Conservation (phyloP, 1,140 invertebrate species). For the Euura saliciscinereae region DNA sequence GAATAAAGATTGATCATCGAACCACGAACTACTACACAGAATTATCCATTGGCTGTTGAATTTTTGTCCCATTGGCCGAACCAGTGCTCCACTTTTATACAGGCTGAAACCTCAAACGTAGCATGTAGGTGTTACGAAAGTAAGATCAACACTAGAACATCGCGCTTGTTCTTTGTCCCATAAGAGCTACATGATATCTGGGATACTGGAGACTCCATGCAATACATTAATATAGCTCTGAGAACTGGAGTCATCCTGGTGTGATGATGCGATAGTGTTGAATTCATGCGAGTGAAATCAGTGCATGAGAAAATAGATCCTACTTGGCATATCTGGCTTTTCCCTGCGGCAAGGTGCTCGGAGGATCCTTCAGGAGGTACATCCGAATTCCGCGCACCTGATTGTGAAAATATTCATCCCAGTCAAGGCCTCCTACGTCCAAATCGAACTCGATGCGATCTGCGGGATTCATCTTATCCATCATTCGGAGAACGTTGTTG, state of each 20-base stretch:
- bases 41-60: too few relatives aligned
- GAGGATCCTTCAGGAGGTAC: constrained; percentile 61
- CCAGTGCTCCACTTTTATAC: too few relatives aligned
- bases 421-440: constrained; percentile 51
- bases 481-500: constrained; percentile 60
- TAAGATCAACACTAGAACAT: too few relatives aligned
- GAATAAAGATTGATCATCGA: neutral
- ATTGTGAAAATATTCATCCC: constrained; percentile 53
- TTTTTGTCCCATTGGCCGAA: too few relatives aligned
- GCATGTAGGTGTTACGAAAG: too few relatives aligned
- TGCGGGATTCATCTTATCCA: constrained; percentile 49
- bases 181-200: too few relatives aligned
- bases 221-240: neutral
- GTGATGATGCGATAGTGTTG: too few relatives aligned
- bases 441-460: constrained; percentile 61
- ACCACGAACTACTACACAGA: too few relatives aligned
- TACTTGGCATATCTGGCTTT: constrained; percentile 32
- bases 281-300: neutral
- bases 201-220: neutral
- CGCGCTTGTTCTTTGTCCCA: too few relatives aligned
- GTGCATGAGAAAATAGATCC: too few relatives aligned
- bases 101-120: too few relatives aligned
- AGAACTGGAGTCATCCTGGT: neutral
- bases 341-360: constrained; percentile 40
- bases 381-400: constrained; percentile 55